Percentiles rank a stretch among this genome's conserved stretches.
Evolutionary conservation across 2,888 invertebrate genomes (phyloP).

Genomic region (Meganola albula): DNA sequence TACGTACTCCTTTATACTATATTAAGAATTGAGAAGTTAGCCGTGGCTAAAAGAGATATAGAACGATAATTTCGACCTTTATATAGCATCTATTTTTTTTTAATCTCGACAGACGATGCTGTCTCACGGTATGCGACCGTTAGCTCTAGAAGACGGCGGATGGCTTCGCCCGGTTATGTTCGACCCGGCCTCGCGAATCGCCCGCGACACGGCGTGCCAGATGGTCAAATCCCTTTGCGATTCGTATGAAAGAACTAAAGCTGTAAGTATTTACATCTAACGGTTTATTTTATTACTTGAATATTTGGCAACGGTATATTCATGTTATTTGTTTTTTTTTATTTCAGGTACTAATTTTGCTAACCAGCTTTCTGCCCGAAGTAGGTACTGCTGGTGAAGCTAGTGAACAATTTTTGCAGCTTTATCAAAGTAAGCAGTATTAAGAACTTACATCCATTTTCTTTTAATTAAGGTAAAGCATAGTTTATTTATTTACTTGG

Average conservation of each 20-base stretch:
- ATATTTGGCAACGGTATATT: no score
- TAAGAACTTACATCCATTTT: neutral
- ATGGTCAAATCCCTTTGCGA: conserved; percentile 90
- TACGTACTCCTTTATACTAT: conserved; percentile 17
- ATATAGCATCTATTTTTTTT: neutral
- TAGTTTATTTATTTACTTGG: neutral
- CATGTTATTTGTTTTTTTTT: neutral
- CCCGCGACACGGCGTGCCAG: conserved; percentile 92
- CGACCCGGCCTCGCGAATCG: conserved; percentile 92
- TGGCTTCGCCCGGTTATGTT: conserved; percentile 96
- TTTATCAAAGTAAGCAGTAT: conserved; percentile 83
- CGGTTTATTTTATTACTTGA: no score
- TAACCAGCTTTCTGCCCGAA: conserved; percentile 92
- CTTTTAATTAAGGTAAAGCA: neutral
- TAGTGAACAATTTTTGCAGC: conserved; percentile 91
- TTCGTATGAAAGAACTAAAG: conserved; percentile 68
- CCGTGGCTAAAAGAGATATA: no score
- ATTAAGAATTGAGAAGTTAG: neutral
- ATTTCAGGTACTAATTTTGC: conserved; percentile 84
- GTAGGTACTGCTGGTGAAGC: conserved; percentile 93
- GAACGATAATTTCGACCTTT: neutral
- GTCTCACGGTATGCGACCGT: conserved; percentile 73
- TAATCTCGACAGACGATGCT: conserved; percentile 48
- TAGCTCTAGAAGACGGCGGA: conserved; percentile 82
- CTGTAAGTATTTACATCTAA: conserved; percentile 44